These are phyloP conservation scores for Tricholauxania praeusta DNA, from an alignment of 2,888 invertebrate species.

Conservation along the genomic window DNA sequence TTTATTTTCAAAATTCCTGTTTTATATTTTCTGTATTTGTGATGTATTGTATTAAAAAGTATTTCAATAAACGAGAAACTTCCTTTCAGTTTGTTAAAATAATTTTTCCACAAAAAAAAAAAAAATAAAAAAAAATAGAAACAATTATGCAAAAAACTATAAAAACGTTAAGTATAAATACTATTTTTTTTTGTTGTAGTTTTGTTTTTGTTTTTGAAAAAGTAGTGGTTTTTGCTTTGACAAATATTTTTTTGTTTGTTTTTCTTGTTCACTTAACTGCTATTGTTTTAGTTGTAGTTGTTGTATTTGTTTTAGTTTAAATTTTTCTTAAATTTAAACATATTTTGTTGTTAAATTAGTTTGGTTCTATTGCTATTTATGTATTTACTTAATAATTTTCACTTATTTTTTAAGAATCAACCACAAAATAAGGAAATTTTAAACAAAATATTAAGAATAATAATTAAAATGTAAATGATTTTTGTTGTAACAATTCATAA, in stretches of 20 bases:
- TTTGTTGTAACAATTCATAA: too few relatives aligned
- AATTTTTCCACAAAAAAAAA: neutral
- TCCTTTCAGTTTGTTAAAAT: neutral
- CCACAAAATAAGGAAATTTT: too few relatives aligned
- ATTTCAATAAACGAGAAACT: slow-evolving; percentile 10
- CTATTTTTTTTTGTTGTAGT: slow-evolving; percentile 32
- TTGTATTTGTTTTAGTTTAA: slow-evolving; percentile 13
- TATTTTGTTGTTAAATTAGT: neutral
- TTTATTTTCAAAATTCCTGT: neutral
- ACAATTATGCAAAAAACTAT: neutral
- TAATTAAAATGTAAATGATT: too few relatives aligned
- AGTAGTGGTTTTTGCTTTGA: too few relatives aligned
- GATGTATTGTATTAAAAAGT: neutral
- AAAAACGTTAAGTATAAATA: neutral
- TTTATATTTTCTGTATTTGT: slow-evolving; percentile 1
- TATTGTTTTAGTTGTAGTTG: slow-evolving; percentile 33
- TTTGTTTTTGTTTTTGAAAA: slow-evolving; percentile 39
- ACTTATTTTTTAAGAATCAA: too few relatives aligned
- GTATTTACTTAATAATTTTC: too few relatives aligned
- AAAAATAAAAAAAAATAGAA: neutral
- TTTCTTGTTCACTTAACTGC: slow-evolving; percentile 2
- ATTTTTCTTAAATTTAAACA: neutral
- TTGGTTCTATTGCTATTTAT: neutral
- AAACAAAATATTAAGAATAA: too few relatives aligned
- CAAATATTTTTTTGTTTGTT: neutral